Conservation (phyloP, 1,140 invertebrate genomes). For the Steinernema khuongi region DNA sequence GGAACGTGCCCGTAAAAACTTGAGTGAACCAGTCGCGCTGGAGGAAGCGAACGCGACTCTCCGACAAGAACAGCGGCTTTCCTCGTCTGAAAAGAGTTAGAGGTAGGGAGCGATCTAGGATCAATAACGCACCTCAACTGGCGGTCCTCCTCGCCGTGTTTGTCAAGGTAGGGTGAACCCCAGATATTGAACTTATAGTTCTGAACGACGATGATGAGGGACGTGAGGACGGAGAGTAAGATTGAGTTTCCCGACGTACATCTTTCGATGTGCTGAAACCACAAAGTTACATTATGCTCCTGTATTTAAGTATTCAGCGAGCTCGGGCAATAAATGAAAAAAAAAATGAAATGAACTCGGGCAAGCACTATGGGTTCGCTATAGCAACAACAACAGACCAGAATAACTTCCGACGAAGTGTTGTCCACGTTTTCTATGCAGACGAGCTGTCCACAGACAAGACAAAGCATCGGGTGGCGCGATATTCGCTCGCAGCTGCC, state of each 20-base stretch:
- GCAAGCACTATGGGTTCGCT: too few relatives aligned
- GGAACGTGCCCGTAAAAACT: not conserved
- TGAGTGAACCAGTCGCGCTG: not conserved
- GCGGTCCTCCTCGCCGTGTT: not conserved
- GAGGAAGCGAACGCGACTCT: not conserved
- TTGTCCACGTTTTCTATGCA: not conserved
- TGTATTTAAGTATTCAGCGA: too few relatives aligned
- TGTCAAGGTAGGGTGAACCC: not conserved
- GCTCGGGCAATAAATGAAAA: too few relatives aligned
- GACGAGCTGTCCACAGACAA: not conserved
- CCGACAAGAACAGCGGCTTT: not conserved
- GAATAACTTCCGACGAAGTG: too few relatives aligned
- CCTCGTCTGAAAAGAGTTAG: not conserved
- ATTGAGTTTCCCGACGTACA: not conserved
- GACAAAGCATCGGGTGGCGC: not conserved
- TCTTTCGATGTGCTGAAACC: not conserved
- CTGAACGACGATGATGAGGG: not conserved
- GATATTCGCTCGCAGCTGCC: not conserved
- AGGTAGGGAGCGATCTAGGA: not conserved
- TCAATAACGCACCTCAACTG: not conserved
- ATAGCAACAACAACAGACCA: too few relatives aligned
- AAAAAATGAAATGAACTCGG: too few relatives aligned
- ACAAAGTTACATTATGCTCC: too few relatives aligned
- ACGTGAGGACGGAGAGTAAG: not conserved
- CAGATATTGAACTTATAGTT: constrained; percentile 1